Percentiles rank a stretch among this genome's conserved stretches.
These are phyloP conservation scores for Chaetura pelagica DNA, from an alignment of 2,113 vertebrate genomes.

Conservation along the genomic window DNA sequence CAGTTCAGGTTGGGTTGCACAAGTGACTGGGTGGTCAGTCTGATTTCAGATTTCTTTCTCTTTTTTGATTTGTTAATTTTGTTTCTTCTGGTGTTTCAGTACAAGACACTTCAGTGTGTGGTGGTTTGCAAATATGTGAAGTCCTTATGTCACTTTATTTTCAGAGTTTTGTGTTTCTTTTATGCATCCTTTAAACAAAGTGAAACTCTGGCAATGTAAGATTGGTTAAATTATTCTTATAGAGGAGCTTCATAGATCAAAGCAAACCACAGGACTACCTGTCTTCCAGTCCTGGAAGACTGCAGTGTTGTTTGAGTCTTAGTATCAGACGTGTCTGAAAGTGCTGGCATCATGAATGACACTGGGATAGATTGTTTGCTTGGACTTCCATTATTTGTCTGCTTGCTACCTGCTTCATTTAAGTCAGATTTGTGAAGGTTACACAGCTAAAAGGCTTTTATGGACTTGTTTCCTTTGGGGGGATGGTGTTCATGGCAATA, in stretches of 20 bases:
- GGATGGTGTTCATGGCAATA: not conserved
- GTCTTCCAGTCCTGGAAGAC: not conserved
- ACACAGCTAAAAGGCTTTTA: not conserved
- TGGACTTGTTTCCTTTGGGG: not conserved
- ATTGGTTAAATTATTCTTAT: not conserved
- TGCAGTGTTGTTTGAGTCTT: not conserved
- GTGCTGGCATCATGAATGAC: not conserved
- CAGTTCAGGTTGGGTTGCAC: not conserved
- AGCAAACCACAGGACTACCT: not conserved
- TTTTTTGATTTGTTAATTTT: not conserved
- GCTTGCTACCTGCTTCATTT: not conserved
- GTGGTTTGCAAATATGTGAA: not conserved
- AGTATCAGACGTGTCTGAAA: not conserved
- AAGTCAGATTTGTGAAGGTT: not conserved
- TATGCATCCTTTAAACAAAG: not conserved
- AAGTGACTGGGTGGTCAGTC: not conserved
- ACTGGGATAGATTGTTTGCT: not conserved
- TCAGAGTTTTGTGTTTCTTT: not conserved
- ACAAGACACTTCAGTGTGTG: not conserved
- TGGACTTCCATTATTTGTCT: not conserved
- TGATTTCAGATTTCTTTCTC: not conserved
- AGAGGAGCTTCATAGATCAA: not conserved
- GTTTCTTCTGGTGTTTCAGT: not conserved
- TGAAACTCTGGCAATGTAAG: not conserved
- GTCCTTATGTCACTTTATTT: not conserved